Percentiles rank a stretch among this genome's conserved stretches.
Evolutionary conservation across 2,113 vertebrate genomes (phyloP).

Genomic region (Pangasianodon hypophthalmus): DNA sequence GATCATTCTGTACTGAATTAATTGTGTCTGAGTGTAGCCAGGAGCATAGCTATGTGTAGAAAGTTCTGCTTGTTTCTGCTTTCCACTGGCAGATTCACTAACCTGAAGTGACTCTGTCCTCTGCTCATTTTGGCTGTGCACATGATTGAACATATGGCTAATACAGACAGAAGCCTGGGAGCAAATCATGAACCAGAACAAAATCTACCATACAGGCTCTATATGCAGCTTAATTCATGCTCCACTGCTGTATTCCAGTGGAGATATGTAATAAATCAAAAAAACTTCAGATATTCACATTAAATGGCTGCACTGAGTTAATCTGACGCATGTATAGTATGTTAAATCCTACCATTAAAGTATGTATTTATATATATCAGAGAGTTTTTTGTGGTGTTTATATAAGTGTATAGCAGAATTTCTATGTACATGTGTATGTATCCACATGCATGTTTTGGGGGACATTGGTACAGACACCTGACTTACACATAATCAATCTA

Average conservation of each 20-base stretch:
- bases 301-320: neutral
- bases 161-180: neutral
- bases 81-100: neutral
- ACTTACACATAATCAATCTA: constrained; percentile 22
- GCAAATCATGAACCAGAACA: neutral
- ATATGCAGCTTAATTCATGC: constrained; percentile 13
- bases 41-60: neutral
- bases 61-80: neutral
- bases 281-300: neutral
- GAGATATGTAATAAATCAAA: constrained; percentile 20
- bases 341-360: neutral
- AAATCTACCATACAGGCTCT: neutral
- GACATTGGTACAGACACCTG: neutral
- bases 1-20: neutral
- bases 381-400: neutral
- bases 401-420: neutral
- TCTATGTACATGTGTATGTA: neutral
- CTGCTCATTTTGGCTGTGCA: neutral
- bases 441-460: neutral
- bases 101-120: constrained; percentile 12
- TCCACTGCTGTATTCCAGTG: neutral
- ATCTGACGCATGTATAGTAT: neutral
- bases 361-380: neutral
- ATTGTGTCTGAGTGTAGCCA: neutral
- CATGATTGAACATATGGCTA: neutral